phyloP scores from a whole-genome alignment of 2,888 invertebrate genomes.

The Cryptops parisi region DNA sequence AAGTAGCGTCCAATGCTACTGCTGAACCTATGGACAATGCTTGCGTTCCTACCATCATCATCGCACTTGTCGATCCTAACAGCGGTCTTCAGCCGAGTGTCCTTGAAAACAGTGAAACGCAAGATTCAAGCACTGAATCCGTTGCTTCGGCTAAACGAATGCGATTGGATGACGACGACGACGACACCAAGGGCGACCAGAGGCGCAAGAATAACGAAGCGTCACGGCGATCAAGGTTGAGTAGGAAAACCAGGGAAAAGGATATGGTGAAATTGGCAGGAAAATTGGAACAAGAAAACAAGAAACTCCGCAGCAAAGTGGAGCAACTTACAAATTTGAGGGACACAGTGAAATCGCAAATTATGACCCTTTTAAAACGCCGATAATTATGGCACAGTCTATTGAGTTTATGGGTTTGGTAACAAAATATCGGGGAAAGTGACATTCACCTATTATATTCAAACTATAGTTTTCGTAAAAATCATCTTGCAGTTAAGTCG shows the following conservation, averaged over 20 bases:
- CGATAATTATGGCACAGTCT: too few relatives aligned
- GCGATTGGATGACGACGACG: not conserved
- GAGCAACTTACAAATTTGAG: not conserved
- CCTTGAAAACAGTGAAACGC: too few relatives aligned
- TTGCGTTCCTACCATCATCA: not conserved
- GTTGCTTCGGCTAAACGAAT: not conserved
- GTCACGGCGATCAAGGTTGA: slow-evolving; percentile 3
- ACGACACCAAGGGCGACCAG: too few relatives aligned
- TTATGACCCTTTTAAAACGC: slow-evolving; percentile 4
- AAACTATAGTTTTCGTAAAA: too few relatives aligned
- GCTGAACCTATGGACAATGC: too few relatives aligned
- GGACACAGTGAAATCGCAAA: slow-evolving; percentile 1
- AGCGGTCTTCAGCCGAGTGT: not conserved
- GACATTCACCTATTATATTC: too few relatives aligned
- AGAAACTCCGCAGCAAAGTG: not conserved
- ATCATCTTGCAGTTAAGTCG: too few relatives aligned
- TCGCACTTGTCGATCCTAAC: not conserved
- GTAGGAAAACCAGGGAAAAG: slow-evolving; percentile 2
- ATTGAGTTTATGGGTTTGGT: too few relatives aligned
- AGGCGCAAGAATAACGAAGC: slow-evolving; percentile 12
- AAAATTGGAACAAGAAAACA: slow-evolving; percentile 4
- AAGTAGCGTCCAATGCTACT: too few relatives aligned
- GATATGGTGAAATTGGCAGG: slow-evolving; percentile 7
- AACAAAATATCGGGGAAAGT: too few relatives aligned
- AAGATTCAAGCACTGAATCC: too few relatives aligned